Percentiles rank a stretch among this genome's conserved stretches.
These are phyloP conservation scores for Nudaria mundana DNA, from an alignment of 2,888 invertebrate species.

Conservation along the genomic window DNA sequence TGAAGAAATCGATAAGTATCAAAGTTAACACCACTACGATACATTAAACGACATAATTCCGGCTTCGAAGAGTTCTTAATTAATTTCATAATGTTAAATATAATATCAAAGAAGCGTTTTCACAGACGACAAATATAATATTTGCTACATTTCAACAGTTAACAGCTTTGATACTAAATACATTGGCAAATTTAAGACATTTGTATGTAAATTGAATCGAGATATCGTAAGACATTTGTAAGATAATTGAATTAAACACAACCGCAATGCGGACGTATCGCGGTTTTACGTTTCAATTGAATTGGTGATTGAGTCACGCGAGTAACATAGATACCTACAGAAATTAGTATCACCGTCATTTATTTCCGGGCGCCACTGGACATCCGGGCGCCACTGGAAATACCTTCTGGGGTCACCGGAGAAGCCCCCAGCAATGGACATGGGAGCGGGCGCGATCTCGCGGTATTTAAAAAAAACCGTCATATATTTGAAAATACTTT, in stretches of 20 bases:
- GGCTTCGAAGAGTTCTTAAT: too few relatives aligned
- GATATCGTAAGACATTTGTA: conserved; percentile 14
- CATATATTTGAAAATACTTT: too few relatives aligned
- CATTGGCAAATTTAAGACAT: conserved; percentile 9
- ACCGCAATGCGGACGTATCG: conserved; percentile 4
- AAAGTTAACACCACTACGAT: too few relatives aligned
- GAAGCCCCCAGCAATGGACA: too few relatives aligned
- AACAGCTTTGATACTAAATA: background rate
- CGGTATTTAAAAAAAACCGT: too few relatives aligned
- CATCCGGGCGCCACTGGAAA: too few relatives aligned
- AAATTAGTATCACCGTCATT: conserved; percentile 11
- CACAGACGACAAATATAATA: background rate
- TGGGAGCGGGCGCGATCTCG: too few relatives aligned
- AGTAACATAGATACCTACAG: conserved; percentile 10
- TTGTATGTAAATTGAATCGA: conserved; percentile 11
- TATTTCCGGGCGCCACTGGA: too few relatives aligned
- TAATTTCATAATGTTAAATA: background rate
- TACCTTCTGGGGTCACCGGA: too few relatives aligned
- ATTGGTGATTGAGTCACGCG: conserved; percentile 18
- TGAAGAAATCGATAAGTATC: too few relatives aligned
- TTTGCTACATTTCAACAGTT: background rate
- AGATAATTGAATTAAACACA: conserved; percentile 15
- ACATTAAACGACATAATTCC: too few relatives aligned
- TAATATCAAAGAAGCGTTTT: background rate
- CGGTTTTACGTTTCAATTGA: conserved; percentile 15